phyloP scores from a whole-genome alignment of 1,140 invertebrate genomes.

The Nautilus pompilius region DNA sequence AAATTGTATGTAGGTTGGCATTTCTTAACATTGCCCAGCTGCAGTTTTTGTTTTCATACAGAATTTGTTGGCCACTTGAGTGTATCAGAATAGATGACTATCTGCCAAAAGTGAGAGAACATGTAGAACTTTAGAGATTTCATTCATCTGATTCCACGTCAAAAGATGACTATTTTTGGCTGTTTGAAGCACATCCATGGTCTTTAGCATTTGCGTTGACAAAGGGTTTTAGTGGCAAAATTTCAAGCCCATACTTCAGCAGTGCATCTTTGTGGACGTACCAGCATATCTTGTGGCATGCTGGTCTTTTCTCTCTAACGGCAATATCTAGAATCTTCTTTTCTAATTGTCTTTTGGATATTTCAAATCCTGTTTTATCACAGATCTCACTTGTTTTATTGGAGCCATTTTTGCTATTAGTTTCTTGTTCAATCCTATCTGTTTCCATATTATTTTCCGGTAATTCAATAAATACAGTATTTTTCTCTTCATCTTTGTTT shows the following conservation, averaged over 20 bases:
- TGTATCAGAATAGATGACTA: too few species aligned
- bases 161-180: too few species aligned
- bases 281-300: slow-evolving; percentile 66
- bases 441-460: slow-evolving; percentile 20
- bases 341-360: slow-evolving; percentile 51
- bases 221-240: slow-evolving; percentile 54
- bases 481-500: not conserved
- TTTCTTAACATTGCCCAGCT: too few species aligned
- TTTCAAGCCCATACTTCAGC: slow-evolving; percentile 60
- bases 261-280: slow-evolving; percentile 63
- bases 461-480: too few species aligned
- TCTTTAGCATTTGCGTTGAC: slow-evolving; percentile 29
- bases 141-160: too few species aligned
- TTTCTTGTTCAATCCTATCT: slow-evolving; percentile 13
- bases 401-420: not conserved
- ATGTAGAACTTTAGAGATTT: too few species aligned
- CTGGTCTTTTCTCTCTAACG: slow-evolving; percentile 55
- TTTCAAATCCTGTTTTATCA: slow-evolving; percentile 13
- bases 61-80: too few species aligned
- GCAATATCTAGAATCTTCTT: slow-evolving; percentile 59
- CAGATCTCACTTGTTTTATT: slow-evolving; percentile 2
- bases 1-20: too few species aligned
- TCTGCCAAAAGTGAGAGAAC: too few species aligned
- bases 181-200: too few species aligned
- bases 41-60: too few species aligned